Conservation (phyloP, 2,113 vertebrate species). For the Malaclemys terrapin region DNA sequence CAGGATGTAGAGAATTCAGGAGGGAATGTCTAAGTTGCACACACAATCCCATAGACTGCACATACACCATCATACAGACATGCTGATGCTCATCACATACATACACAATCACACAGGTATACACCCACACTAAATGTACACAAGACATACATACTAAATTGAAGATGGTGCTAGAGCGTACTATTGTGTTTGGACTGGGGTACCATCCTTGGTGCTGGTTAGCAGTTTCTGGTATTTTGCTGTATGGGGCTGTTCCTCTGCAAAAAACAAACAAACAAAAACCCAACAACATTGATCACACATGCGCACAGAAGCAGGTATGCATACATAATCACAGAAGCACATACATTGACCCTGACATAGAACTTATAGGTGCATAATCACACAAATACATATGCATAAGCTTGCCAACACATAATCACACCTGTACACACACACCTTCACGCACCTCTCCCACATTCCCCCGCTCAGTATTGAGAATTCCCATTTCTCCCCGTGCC, state of each 20-base stretch:
- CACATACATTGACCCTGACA: no score
- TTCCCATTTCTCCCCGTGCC: background rate
- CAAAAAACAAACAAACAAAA: background rate
- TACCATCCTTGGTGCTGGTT: background rate
- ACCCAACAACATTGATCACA: background rate
- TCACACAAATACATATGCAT: background rate
- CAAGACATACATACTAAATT: accelerated
- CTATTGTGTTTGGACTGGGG: background rate
- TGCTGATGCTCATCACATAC: accelerated
- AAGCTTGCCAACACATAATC: background rate
- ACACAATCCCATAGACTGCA: accelerated
- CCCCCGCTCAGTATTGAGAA: background rate
- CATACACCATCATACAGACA: accelerated
- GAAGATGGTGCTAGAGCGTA: background rate
- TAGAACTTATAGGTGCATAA: no score
- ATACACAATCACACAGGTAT: accelerated
- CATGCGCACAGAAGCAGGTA: background rate
- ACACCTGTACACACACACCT: accelerated
- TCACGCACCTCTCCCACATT: accelerated
- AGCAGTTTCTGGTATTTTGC: background rate
- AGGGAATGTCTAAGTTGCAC: background rate
- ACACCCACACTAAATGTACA: accelerated
- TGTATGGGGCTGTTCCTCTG: background rate
- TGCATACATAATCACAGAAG: background rate
- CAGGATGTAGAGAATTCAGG: background rate